Evolutionary conservation across 2,797 vertebrate species (phyloP), one percentile per base, ranked within the genome.

Genomic region (Gallinago stenura): DNA sequence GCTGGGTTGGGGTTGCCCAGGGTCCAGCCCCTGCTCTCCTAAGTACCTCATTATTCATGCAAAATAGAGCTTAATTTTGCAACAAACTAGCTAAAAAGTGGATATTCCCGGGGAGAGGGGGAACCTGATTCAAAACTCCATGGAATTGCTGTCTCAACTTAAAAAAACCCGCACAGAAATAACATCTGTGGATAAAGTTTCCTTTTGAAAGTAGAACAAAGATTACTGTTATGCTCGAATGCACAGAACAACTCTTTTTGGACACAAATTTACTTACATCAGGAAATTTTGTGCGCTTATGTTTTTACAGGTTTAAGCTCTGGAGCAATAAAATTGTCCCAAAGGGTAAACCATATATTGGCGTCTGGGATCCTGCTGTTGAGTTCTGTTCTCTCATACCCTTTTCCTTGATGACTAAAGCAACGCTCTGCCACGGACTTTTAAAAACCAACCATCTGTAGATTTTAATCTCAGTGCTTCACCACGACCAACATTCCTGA

Each of bases 251-350:
- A 7, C 3, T 20, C 6, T 6, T 25, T 35, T 57, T n/a, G 58
- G 24, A 37, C 10, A 24, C 10, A 39, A 12, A 12, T 76, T 30
- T 50, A 11, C 43, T 51, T 64, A 41, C 60, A n/a, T 26, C 57
- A 66, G n/a, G 80, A 78, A 62, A 48, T 18, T 45, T 37, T 69
- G 8, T 91, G 18, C 83, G 53, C 75, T 95, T 89, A 0, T 93
- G 5, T 91, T 87, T 97, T 83, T 75, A 12, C 91, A 98, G 98
- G 98, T 96, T 95, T 98, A 87, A 98, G 89, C 89, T 98, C 98
- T 51, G 84, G 72, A 95, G 96, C 73, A 91, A 53, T 31, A 69
- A 87, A 91, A 12, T 26, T 68, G 28, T 73, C 87, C 50, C 89
- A 78, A 57, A 66, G 20, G 35, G 50, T 35, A n/a, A 39, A 28